These are phyloP conservation scores for Melanotus villosus DNA, from an alignment of 2,888 invertebrate species.

Conservation along the genomic window DNA sequence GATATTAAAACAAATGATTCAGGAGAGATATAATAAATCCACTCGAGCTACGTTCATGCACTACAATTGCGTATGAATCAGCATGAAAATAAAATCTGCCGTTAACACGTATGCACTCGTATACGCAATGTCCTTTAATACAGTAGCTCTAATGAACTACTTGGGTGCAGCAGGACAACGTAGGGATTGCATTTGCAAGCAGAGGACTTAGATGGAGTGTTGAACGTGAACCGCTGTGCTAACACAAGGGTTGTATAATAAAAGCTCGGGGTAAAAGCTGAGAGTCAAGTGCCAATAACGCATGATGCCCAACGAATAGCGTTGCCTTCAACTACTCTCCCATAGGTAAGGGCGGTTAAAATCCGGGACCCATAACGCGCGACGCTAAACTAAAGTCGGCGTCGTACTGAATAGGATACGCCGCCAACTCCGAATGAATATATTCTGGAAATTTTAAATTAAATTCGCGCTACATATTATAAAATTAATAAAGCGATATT, in stretches of 20 bases:
- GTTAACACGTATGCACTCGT: conserved; percentile 41
- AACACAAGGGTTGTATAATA: conserved; percentile 53
- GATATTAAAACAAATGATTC: conserved; percentile 26
- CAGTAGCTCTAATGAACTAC: conserved; percentile 46
- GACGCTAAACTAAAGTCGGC: conserved; percentile 29
- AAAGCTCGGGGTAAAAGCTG: conserved; percentile 53
- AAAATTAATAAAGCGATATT: conserved; percentile 70
- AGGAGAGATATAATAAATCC: conserved; percentile 24
- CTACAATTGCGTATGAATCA: conserved; percentile 45
- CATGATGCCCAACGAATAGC: conserved; percentile 48
- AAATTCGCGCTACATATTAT: conserved; percentile 66
- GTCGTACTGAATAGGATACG: conserved; percentile 32
- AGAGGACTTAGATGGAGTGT: conserved; percentile 26
- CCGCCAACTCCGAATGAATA: conserved; percentile 49
- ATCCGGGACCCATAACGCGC: conserved; percentile 34
- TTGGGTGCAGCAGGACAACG: conserved; percentile 40
- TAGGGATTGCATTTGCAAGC: conserved; percentile 18
- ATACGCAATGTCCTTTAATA: conserved; percentile 45
- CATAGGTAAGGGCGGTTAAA: conserved; percentile 30
- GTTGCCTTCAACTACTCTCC: conserved; percentile 43
- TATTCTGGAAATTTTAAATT: conserved; percentile 61
- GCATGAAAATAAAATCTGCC: conserved; percentile 43
- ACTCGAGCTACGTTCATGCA: background rate
- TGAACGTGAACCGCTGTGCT: conserved; percentile 40
- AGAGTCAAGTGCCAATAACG: conserved; percentile 56